Evolutionary conservation across 2,888 invertebrate species (phyloP).

Genomic region (Bhutanitis thaidina): DNA sequence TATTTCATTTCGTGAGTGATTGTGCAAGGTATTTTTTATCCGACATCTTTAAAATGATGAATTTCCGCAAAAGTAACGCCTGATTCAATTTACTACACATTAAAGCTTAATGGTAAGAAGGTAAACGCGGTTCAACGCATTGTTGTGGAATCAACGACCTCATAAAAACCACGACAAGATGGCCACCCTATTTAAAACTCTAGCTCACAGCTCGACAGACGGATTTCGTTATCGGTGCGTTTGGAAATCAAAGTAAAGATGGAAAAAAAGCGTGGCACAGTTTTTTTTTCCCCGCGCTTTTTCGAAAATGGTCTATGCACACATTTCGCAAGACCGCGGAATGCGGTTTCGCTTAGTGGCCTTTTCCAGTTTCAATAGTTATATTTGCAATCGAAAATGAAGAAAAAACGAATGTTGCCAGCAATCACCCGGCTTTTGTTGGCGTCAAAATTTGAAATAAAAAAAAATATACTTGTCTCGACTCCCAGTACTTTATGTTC

Average conservation of each 20-base stretch:
- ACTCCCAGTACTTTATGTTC: too few relatives aligned
- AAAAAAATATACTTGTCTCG: too few relatives aligned
- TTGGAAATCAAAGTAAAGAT: constrained; percentile 17
- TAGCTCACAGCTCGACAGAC: constrained; percentile 6
- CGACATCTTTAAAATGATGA: too few relatives aligned
- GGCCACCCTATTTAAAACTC: constrained; percentile 14
- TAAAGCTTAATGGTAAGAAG: too few relatives aligned
- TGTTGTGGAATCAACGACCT: too few relatives aligned
- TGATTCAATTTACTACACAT: too few relatives aligned
- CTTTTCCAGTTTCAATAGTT: constrained; percentile 13
- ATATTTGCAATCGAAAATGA: constrained; percentile 4
- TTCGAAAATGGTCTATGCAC: constrained; percentile 19
- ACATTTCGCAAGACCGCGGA: constrained; percentile 14
- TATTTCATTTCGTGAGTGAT: too few relatives aligned
- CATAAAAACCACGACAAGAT: background rate
- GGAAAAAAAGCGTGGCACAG: constrained; percentile 15
- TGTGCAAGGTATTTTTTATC: too few relatives aligned
- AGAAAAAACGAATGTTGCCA: constrained; percentile 1
- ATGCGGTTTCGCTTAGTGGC: constrained; percentile 9
- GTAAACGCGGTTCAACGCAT: too few relatives aligned
- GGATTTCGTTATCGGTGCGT: constrained; percentile 17
- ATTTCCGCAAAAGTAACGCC: too few relatives aligned
- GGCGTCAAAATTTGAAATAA: background rate
- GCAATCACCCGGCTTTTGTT: background rate
- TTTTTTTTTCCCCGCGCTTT: constrained; percentile 13